These are phyloP conservation scores for Ptilorrhoa leucosticta DNA, from an alignment of 2,113 vertebrate species.

Conservation along the genomic window DNA sequence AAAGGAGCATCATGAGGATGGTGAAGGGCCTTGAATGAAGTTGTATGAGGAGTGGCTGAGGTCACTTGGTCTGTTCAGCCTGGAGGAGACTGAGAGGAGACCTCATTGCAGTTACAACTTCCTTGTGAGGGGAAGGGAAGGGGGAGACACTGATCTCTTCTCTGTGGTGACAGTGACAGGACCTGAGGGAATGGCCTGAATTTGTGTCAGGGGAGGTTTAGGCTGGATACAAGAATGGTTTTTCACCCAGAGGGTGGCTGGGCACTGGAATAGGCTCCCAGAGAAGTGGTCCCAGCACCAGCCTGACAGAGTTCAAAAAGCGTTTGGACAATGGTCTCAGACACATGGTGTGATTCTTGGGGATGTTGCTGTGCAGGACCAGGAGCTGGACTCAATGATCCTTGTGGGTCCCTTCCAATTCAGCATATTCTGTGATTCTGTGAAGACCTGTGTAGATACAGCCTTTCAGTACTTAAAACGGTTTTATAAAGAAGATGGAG, in stretches of 20 bases:
- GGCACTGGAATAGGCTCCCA: accelerated
- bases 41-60: neutral
- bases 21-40: neutral
- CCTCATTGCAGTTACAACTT: neutral
- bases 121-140: accelerated
- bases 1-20: accelerated
- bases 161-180: neutral
- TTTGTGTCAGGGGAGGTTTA: accelerated
- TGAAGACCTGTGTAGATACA: neutral
- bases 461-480: neutral
- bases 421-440: neutral
- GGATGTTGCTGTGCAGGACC: too few relatives aligned
- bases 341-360: neutral
- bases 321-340: accelerated
- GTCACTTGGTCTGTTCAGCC: neutral
- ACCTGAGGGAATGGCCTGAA: accelerated
- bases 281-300: accelerated
- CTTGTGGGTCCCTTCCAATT: neutral
- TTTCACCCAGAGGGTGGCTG: neutral
- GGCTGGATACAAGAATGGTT: accelerated
- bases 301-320: neutral
- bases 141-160: neutral
- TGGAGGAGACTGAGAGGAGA: neutral
- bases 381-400: accelerated
- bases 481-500: neutral